phyloP scores from a whole-genome alignment of 2,797 vertebrate genomes.

The Phalloptychus januarius region DNA sequence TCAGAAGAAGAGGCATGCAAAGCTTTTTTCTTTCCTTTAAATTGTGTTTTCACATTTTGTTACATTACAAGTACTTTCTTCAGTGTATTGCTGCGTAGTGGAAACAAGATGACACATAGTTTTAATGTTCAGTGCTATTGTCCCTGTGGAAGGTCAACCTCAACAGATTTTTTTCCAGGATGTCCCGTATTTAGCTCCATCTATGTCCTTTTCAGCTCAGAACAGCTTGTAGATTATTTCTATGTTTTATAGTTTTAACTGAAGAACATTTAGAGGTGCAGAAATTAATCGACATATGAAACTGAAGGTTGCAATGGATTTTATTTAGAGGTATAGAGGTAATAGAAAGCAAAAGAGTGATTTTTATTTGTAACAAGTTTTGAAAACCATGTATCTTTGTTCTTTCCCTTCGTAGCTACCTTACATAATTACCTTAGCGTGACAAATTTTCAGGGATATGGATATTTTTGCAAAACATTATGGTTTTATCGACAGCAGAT shows the following conservation, averaged over 20 bases:
- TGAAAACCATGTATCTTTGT: background rate
- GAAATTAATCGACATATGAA: no score
- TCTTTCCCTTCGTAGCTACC: background rate
- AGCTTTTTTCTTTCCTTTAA: background rate
- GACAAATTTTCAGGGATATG: background rate
- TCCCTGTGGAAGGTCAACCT: background rate
- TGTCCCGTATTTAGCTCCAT: no score
- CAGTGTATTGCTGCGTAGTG: background rate
- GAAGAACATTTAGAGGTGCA: no score
- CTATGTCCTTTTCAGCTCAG: no score
- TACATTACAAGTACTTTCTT: background rate
- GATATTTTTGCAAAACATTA: conserved; percentile 7
- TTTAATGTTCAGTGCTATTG: background rate
- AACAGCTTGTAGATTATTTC: no score
- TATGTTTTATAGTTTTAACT: no score
- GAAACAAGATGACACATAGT: background rate
- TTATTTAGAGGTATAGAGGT: background rate
- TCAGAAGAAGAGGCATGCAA: conserved; percentile 4
- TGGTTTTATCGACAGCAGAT: conserved; percentile 47
- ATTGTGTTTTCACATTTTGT: no score
- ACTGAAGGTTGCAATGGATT: background rate
- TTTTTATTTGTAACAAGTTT: background rate
- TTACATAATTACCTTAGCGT: background rate
- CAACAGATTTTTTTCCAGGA: no score
- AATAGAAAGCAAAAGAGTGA: background rate